These are phyloP conservation scores for Procavia capensis DNA, from an alignment of 2,113 vertebrate species.

Conservation along the genomic window DNA sequence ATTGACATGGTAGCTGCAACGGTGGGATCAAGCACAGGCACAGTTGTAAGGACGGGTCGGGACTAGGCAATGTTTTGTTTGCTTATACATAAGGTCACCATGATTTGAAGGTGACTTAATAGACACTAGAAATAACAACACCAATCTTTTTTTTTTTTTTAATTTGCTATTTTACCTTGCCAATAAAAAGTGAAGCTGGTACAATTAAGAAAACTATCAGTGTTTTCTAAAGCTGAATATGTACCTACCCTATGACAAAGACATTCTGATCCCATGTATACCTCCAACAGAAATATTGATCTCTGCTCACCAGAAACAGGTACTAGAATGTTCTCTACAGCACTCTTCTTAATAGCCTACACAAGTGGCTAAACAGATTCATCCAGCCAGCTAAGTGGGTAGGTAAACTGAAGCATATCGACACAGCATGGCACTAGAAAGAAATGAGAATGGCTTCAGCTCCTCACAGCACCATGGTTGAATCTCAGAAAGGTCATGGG, in stretches of 20 bases:
- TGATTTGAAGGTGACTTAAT: not conserved
- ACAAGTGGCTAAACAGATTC: not conserved
- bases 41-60: not conserved
- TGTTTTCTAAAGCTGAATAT: not conserved
- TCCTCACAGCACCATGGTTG: fast-evolving
- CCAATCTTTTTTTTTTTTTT: not conserved
- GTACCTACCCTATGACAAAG: not conserved
- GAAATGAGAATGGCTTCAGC: not conserved
- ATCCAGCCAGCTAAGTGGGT: not conserved
- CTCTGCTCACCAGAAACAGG: too few relatives aligned
- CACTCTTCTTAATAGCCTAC: not conserved
- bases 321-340: not conserved
- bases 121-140: not conserved
- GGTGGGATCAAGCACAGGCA: not conserved
- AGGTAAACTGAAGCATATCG: not conserved
- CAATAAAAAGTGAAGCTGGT: not conserved
- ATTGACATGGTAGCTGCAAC: too few relatives aligned
- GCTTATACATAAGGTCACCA: not conserved
- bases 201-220: not conserved
- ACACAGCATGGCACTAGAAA: fast-evolving
- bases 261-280: not conserved
- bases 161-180: not conserved
- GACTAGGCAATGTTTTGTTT: not conserved
- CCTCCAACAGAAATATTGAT: not conserved
- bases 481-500: too few relatives aligned